These are phyloP conservation scores for Sinohyriopsis cumingii DNA, from an alignment of 2,888 invertebrate genomes.

Conservation along the genomic window DNA sequence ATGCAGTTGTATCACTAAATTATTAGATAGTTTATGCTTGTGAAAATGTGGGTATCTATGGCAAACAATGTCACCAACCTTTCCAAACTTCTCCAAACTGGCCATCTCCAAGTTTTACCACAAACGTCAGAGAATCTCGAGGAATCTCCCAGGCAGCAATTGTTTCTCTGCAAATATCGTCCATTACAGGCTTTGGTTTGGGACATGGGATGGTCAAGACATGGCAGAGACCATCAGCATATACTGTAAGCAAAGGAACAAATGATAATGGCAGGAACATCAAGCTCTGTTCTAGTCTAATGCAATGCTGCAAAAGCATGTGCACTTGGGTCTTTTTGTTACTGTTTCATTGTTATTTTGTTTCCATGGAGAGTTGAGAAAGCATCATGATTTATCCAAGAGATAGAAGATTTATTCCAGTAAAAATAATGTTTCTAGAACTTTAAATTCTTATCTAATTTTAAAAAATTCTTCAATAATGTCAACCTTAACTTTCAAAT, in stretches of 20 bases:
- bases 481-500: too few relatives aligned
- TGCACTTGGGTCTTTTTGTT: too few relatives aligned
- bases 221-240: constrained; percentile 94
- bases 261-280: too few relatives aligned
- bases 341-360: background rate
- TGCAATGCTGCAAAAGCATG: too few relatives aligned
- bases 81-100: constrained; percentile 98
- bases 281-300: too few relatives aligned
- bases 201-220: constrained; percentile 93
- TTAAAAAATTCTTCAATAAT: too few relatives aligned
- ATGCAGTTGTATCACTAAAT: too few relatives aligned
- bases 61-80: constrained; percentile 78
- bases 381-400: background rate
- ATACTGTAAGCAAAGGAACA: constrained; percentile 81
- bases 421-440: too few relatives aligned
- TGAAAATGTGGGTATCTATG: too few relatives aligned
- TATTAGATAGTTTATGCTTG: too few relatives aligned
- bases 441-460: too few relatives aligned
- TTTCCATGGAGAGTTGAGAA: background rate
- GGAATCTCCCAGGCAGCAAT: constrained; percentile 98
- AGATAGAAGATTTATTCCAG: background rate
- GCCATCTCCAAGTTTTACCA: constrained; percentile 93
- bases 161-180: constrained; percentile 95
- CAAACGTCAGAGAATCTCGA: constrained; percentile 87
- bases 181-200: constrained; percentile 95